These are phyloP conservation scores for Pemphredon lugubris DNA, from an alignment of 2,888 invertebrate genomes.

Conservation along the genomic window DNA sequence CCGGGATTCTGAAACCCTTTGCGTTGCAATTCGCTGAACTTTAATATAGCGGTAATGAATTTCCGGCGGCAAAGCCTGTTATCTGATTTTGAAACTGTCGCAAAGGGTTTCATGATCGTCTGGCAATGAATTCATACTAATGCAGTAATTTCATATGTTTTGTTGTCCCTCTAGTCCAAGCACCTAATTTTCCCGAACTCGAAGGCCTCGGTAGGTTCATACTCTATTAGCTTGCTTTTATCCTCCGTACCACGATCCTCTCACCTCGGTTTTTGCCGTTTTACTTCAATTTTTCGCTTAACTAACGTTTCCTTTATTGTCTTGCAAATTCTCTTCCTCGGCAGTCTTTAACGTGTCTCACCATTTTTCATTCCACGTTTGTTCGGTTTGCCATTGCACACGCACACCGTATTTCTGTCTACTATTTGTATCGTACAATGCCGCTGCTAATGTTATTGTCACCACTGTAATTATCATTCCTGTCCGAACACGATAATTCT, in stretches of 20 bases:
- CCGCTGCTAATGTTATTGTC: slow-evolving; percentile 1
- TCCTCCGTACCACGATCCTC: slow-evolving; percentile 58
- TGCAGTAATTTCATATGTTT: slow-evolving; percentile 79
- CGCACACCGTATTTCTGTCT: slow-evolving; percentile 26
- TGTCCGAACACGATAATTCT: not conserved
- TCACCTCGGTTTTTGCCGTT: slow-evolving; percentile 34
- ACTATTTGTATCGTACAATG: not conserved
- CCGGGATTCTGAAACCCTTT: slow-evolving; percentile 56
- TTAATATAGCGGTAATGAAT: not conserved
- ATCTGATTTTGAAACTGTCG: slow-evolving; percentile 9
- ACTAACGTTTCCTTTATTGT: slow-evolving; percentile 8
- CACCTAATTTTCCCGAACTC: slow-evolving; percentile 85
- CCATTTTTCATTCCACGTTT: not conserved
- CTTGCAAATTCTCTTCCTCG: slow-evolving; percentile 14
- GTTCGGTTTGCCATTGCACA: slow-evolving; percentile 30
- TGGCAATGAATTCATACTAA: slow-evolving; percentile 72
- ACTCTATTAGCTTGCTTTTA: slow-evolving; percentile 79
- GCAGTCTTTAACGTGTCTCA: not conserved
- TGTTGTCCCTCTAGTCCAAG: slow-evolving; percentile 83
- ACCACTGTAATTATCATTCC: not conserved
- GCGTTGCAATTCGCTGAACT: slow-evolving; percentile 16
- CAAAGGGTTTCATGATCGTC: slow-evolving; percentile 59
- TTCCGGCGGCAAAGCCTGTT: no score
- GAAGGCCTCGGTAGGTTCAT: slow-evolving; percentile 84
- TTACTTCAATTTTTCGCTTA: slow-evolving; percentile 18